Base-by-base conservation (phyloP, 2,113 vertebrate genomes). In the Anhinga rufa region DNA sequence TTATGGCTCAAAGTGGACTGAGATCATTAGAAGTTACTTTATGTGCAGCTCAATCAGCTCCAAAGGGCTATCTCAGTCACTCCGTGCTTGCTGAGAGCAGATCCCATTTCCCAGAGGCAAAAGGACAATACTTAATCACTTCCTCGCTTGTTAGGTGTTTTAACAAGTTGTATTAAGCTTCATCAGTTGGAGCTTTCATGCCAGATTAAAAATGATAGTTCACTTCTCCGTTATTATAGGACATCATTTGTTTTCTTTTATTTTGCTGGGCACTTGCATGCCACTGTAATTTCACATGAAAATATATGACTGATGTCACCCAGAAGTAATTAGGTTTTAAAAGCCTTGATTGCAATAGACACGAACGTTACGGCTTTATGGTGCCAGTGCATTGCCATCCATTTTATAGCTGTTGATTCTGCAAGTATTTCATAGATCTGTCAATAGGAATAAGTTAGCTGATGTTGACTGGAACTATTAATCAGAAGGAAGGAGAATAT, bases 291-390 rank as follows among this genome's bases (percentile, higher is more conserved):
- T 97, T 94, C 93, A 94, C 96, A 97, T 2, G 74, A 93, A 97
- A 97, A 97, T 97, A 95, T 97, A 98, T 93, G 94, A 97, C 92
- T 90, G 93, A 97, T 97, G 95, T 97, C 96, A 97, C 94, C 90
- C 81, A 95, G 96, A 96, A 93, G 93, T 97, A 97, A 98, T 97
- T 97, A 98, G 97, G 92, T 96, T 97, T 98, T 97, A 97, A 97
- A 96, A 96, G 94, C 92, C 88, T 95, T 97, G 95, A 97, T 97
- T 96, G 97, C 96, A 87, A 89, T 79, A 97, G 94, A 97, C 91
- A 93, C 26, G 48, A 93, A 36, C 12, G 64, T 96, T 97, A 87
- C 4, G 7, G 90, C 94, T 97, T 97, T 97, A 96, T 71, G 96
- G 94, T 94, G 89, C 95, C 91, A 84, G 62, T 31, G 86, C 86